Base-by-base conservation (phyloP, 2,113 vertebrate species). In the Lates calcarifer region DNA sequence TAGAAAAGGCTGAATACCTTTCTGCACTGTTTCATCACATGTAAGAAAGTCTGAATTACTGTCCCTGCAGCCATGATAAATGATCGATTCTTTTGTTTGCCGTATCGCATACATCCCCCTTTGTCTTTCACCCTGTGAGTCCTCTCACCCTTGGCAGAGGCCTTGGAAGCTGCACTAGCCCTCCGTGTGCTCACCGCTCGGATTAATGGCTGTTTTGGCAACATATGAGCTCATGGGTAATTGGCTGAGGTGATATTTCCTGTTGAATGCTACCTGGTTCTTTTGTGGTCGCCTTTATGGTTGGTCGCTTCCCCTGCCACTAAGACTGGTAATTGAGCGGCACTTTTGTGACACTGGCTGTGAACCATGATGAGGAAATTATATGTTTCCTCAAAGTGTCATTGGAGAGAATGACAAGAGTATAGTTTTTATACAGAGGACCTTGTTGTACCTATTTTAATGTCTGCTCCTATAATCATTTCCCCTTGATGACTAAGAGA, bases 201-300 rank as follows among this genome's bases (percentile, higher is more conserved):
- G 93, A 95, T 95, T 94, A 94, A 89, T 86, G 88, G 83, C 81
- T 95, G 92, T 95, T 96, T 90, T 94, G 94, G 92, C 91, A 95
- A 95, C 93, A 95, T 64, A 86, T 91, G 89, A 93, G 90, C 88
- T 93, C 90, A 93, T 82, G 92, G 90, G 90, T 93, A 91, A 94
- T 88, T 93, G 92, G 91, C 83, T 41, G 86, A 86, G 90, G 81
- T 88, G 89, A 93, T 85, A 83, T 93, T 94, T 95, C 93, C 92
- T 91, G 86, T 87, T 91, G 83, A 90, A 93, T 86, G 89, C 87
- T 90, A 90, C 89, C 88, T 94, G 89, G 83, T 92, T 93, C 91
- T 68, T 90, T 92, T 93, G 90, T 93, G 87, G 74, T 85, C 65
- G 18, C 41, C 62, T 79, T 80, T 77, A 49, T 47, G 91, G 75